Evolutionary conservation across 2,113 vertebrate genomes (phyloP).

Genomic region (Cercopithecus mona): DNA sequence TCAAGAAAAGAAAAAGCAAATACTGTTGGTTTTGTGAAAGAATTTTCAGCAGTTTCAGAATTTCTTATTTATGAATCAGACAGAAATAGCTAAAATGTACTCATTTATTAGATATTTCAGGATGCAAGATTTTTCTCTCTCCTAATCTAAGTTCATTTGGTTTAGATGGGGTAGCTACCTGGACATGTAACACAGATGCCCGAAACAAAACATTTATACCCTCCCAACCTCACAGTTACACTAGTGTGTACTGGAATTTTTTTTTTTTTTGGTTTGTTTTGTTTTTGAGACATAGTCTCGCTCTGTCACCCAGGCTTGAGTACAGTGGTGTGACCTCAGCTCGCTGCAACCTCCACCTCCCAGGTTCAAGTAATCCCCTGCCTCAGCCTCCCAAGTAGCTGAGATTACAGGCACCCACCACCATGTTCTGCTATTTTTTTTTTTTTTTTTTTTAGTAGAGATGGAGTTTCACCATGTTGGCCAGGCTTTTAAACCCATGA

Average conservation of each 20-base stretch:
- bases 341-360: too few species aligned
- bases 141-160: background rate
- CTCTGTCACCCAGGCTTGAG: too few species aligned
- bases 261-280: too few species aligned
- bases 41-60: background rate
- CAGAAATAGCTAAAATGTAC: constrained; percentile 7
- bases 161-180: background rate
- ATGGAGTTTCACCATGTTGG: too few species aligned
- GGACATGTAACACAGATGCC: background rate
- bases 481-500: too few species aligned
- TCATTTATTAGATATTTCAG: constrained; percentile 19
- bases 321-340: too few species aligned
- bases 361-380: too few species aligned
- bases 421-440: too few species aligned
- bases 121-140: background rate
- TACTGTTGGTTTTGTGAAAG: background rate
- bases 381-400: too few species aligned
- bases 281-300: too few species aligned
- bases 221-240: background rate
- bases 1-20: constrained; percentile 34
- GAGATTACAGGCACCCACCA: too few species aligned
- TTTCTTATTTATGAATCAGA: constrained; percentile 18
- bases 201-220: background rate
- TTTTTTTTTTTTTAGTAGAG: too few species aligned
- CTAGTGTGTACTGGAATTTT: background rate